Conservation (phyloP, 2,113 vertebrate genomes). For the Falco punctatus region DNA sequence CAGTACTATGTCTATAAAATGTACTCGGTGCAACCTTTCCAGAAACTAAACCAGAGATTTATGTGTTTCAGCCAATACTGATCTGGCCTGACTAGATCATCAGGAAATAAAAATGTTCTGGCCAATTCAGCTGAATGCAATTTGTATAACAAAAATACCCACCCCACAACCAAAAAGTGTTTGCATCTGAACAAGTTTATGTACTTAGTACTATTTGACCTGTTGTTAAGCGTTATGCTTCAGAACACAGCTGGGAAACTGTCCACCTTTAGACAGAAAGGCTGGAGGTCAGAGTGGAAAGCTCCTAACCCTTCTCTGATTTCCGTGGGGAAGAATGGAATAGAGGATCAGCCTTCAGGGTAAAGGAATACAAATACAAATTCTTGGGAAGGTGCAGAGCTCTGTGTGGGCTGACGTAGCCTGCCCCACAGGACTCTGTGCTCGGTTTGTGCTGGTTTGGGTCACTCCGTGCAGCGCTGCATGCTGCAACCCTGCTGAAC, state of each 20-base stretch:
- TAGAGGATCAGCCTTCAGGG: not conserved
- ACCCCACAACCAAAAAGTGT: not conserved
- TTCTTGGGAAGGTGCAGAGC: rapidly evolving
- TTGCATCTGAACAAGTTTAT: not conserved
- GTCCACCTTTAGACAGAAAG: not conserved
- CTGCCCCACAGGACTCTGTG: rapidly evolving
- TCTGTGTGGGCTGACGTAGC: rapidly evolving
- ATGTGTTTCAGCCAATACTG: not conserved
- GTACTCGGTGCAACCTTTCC: not conserved
- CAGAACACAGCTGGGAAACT: not conserved
- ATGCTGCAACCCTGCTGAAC: rapidly evolving
- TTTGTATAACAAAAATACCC: not conserved
- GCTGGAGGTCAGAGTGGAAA: not conserved
- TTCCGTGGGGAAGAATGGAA: not conserved
- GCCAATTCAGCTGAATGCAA: not conserved
- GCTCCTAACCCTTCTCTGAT: not conserved
- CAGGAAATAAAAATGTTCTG: not conserved
- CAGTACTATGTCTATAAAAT: not conserved
- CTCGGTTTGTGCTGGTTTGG: not conserved
- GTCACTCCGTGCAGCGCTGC: not conserved
- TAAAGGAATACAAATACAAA: not conserved
- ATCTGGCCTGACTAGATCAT: not conserved
- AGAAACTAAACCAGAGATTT: not conserved
- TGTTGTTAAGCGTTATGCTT: not conserved
- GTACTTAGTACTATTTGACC: not conserved